A percentile compares a stretch with the other conserved stretches of the same genome.
phyloP scores from a whole-genome alignment of 2,888 invertebrate genomes.

The Drosophila rubida region DNA sequence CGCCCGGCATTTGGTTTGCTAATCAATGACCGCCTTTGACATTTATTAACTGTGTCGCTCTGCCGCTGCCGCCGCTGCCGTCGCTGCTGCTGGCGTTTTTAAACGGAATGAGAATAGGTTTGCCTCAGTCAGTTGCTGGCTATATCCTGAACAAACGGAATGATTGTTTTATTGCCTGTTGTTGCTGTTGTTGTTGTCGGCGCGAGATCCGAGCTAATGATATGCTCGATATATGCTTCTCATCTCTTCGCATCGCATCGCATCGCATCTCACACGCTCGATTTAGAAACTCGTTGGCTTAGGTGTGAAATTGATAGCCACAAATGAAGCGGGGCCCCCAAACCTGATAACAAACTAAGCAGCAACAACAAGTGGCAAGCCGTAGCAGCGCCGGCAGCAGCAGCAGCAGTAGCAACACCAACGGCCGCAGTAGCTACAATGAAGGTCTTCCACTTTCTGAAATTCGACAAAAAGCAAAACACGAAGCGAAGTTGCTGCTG shows the following conservation, averaged over 20 bases:
- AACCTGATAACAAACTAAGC: slow-evolving; percentile 72
- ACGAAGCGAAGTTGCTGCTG: slow-evolving; percentile 53
- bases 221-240: slow-evolving; percentile 21
- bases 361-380: slow-evolving; percentile 63
- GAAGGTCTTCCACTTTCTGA: slow-evolving; percentile 83
- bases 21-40: slow-evolving; percentile 47
- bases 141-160: slow-evolving; percentile 16
- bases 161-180: slow-evolving; percentile 26
- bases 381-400: slow-evolving; percentile 12
- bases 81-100: not conserved
- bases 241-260: not conserved
- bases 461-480: slow-evolving; percentile 65
- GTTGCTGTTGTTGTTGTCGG: not conserved
- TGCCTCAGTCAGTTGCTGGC: not conserved
- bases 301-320: slow-evolving; percentile 79
- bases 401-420: slow-evolving; percentile 7
- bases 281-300: slow-evolving; percentile 60
- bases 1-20: slow-evolving; percentile 46
- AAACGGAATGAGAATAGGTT: not conserved
- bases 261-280: slow-evolving; percentile 23
- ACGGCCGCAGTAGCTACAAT: slow-evolving; percentile 47
- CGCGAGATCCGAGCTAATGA: slow-evolving; percentile 24
- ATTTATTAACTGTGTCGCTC: slow-evolving; percentile 26
- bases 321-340: slow-evolving; percentile 48
- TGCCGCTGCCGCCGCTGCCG: not conserved